A percentile compares a stretch with the other conserved stretches of the same genome.
phyloP scores from a whole-genome alignment of 2,888 invertebrate species.

The Chymomyza amoena region DNA sequence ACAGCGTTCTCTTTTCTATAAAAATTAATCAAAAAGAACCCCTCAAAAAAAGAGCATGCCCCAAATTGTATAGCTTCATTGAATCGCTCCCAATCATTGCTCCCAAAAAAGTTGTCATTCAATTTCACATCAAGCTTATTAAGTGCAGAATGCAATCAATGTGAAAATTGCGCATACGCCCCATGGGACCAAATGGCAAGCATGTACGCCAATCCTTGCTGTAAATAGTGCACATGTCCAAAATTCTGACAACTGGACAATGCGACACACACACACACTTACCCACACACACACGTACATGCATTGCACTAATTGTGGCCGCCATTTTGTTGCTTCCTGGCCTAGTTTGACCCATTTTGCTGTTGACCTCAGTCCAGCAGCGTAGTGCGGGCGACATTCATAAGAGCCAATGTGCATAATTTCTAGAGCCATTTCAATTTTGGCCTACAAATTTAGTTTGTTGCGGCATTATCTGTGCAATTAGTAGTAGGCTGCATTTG shows the following conservation, averaged over 20 bases:
- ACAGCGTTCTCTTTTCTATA: too few relatives aligned
- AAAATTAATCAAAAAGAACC: neutral
- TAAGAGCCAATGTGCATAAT: neutral
- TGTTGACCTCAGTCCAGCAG: constrained; percentile 31
- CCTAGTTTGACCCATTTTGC: constrained; percentile 52
- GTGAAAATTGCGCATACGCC: constrained; percentile 37
- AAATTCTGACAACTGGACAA: constrained; percentile 4
- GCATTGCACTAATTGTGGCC: constrained; percentile 16
- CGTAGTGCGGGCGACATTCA: neutral
- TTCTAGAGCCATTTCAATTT: constrained; percentile 7
- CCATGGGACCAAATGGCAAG: neutral
- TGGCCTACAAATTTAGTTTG: constrained; percentile 19
- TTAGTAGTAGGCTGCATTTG: neutral
- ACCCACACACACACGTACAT: constrained; percentile 17
- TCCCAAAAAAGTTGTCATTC: neutral
- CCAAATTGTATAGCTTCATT: neutral
- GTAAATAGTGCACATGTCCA: constrained; percentile 1
- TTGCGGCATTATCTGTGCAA: constrained; percentile 1
- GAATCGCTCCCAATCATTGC: neutral
- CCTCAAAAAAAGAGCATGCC: neutral
- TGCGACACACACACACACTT: neutral
- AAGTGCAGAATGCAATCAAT: constrained; percentile 21
- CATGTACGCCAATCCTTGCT: neutral
- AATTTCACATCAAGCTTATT: neutral
- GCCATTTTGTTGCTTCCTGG: constrained; percentile 10